Evolutionary conservation across 1,140 invertebrate species (phyloP).

Genomic region (Anastrepha obliqua): DNA sequence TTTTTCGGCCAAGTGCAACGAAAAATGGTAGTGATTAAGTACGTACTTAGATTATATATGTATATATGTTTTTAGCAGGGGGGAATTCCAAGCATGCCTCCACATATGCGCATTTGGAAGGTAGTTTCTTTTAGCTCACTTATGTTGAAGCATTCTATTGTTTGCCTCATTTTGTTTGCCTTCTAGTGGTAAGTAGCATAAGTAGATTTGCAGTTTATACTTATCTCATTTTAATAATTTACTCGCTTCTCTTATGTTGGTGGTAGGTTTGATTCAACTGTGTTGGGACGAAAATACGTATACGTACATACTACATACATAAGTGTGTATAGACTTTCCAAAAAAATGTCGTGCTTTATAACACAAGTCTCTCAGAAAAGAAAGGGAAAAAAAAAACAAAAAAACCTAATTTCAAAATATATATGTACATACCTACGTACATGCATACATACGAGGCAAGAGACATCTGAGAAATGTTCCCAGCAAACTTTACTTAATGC

Average conservation of each 20-base stretch:
- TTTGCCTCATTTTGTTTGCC: not conserved
- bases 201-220: slow-evolving; percentile 46
- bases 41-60: not conserved
- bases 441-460: not conserved
- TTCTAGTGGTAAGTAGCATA: not conserved
- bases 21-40: not conserved
- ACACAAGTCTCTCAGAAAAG: not conserved
- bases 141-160: not conserved
- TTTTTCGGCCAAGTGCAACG: not conserved
- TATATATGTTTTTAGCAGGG: too few relatives aligned
- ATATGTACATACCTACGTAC: not conserved
- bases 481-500: not conserved
- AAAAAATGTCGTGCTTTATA: too few relatives aligned
- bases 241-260: slow-evolving; percentile 19
- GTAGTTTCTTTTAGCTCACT: too few relatives aligned
- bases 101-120: too few relatives aligned
- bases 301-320: not conserved
- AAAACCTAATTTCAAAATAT: too few relatives aligned
- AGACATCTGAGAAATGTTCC: slow-evolving; percentile 28
- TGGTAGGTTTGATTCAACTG: slow-evolving; percentile 19
- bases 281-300: not conserved
- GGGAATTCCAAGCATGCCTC: too few relatives aligned
- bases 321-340: not conserved
- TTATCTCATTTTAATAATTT: slow-evolving; percentile 51
- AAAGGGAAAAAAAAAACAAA: not conserved